A percentile compares a stretch with the other conserved stretches of the same genome.
phyloP scores from a whole-genome alignment of 2,113 vertebrate species.

The Microtus richardsoni region DNA sequence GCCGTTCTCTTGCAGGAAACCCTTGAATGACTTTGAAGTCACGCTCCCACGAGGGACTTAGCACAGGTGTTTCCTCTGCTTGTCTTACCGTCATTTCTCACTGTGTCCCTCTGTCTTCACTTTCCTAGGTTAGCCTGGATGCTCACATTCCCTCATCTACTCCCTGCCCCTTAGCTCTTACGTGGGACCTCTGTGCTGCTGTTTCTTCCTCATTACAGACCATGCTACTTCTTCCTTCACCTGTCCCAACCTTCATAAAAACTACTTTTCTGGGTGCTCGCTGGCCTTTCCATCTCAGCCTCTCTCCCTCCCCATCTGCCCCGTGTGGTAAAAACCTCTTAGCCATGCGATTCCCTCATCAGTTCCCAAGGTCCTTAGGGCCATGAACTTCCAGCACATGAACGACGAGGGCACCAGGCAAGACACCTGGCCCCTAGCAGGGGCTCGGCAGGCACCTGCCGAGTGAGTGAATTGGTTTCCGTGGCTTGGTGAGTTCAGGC shows the following conservation, averaged over 20 bases:
- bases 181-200: accelerated
- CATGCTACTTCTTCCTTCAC: background rate
- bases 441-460: background rate
- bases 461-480: background rate
- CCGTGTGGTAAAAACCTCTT: background rate
- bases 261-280: background rate
- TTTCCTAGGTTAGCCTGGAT: background rate
- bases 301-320: background rate
- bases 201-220: background rate
- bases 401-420: background rate
- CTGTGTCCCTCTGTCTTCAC: background rate
- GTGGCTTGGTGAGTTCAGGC: background rate
- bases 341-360: accelerated
- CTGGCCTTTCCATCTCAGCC: background rate
- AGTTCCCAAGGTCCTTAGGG: background rate
- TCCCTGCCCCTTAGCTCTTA: background rate
- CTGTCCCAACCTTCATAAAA: background rate
- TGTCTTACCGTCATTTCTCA: background rate
- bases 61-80: background rate
- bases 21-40: background rate
- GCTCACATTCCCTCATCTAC: accelerated
- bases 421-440: background rate
- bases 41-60: background rate
- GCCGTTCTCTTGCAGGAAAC: accelerated
- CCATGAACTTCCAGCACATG: accelerated